phyloP scores from a whole-genome alignment of 2,888 invertebrate genomes.

The Amphiduros pacificus region DNA sequence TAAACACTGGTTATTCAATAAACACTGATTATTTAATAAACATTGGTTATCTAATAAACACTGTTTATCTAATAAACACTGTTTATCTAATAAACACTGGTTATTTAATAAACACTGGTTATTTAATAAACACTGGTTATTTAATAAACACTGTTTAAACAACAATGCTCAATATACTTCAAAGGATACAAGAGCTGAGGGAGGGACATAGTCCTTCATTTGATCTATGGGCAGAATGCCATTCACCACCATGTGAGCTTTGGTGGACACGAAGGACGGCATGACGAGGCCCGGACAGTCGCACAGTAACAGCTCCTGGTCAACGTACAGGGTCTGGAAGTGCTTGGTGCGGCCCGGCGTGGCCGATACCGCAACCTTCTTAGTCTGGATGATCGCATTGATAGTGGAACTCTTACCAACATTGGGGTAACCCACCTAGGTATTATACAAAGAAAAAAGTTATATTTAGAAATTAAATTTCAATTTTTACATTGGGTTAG shows the following conservation, averaged over 20 bases:
- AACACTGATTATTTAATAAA: too few species aligned
- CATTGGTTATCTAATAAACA: too few species aligned
- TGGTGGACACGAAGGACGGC: conserved; percentile 93
- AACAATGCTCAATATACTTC: too few species aligned
- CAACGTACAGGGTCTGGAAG: conserved; percentile 85
- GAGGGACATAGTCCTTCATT: conserved; percentile 89
- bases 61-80: too few species aligned
- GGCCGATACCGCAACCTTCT: conserved; percentile 84
- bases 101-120: too few species aligned
- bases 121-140: too few species aligned
- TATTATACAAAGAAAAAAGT: too few species aligned
- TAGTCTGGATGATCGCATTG: conserved; percentile 84
- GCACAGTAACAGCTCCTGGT: conserved; percentile 80
- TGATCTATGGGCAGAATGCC: conserved; percentile 97
- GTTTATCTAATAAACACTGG: too few species aligned
- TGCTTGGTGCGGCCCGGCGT: conserved; percentile 99
- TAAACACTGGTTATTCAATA: too few species aligned
- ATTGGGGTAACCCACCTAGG: conserved; percentile 97
- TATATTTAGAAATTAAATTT: too few species aligned
- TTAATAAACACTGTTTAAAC: too few species aligned
- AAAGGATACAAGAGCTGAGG: conserved; percentile 71
- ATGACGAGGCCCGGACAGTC: conserved; percentile 98
- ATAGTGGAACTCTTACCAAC: conserved; percentile 99
- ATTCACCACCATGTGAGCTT: conserved; percentile 91
- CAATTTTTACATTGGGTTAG: too few species aligned